Evolutionary conservation across 2,113 vertebrate genomes (phyloP).

Genomic region (Pagrus major): DNA sequence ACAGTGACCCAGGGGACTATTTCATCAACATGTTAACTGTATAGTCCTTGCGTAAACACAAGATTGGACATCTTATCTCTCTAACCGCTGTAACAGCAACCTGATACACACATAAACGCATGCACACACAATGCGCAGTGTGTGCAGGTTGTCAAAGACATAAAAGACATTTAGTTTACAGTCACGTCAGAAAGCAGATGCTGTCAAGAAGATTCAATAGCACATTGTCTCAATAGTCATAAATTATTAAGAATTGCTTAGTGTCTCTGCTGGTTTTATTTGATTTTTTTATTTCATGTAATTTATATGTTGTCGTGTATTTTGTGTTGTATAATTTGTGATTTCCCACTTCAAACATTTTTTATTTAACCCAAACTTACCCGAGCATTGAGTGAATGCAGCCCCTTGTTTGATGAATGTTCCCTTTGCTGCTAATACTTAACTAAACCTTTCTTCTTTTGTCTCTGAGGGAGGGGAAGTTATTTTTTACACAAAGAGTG

Average conservation of each 20-base stretch:
- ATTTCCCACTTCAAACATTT: conserved; percentile 32
- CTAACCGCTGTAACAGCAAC: conserved; percentile 70
- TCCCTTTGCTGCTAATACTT: conserved; percentile 62
- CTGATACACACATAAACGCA: conserved; percentile 26
- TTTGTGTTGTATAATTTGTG: conserved; percentile 46
- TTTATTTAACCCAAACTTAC: conserved; percentile 43
- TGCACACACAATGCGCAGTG: conserved; percentile 20
- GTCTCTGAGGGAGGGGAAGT: conserved; percentile 43
- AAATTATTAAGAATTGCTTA: conserved; percentile 6
- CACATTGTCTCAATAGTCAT: conserved; percentile 15
- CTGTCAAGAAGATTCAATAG: conserved; percentile 15
- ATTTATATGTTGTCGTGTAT: conserved; percentile 46
- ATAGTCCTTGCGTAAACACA: conserved; percentile 69
- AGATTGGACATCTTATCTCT: conserved; percentile 79
- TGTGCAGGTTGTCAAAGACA: conserved; percentile 42
- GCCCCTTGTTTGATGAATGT: conserved; percentile 60
- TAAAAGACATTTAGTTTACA: conserved; percentile 8
- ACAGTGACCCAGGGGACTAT: conserved; percentile 41
- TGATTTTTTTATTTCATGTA: conserved; percentile 14
- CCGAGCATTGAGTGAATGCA: conserved; percentile 64
- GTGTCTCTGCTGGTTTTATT: conserved; percentile 3
- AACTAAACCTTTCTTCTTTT: conserved; percentile 62
- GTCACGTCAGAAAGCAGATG: conserved; percentile 9
- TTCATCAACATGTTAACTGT: conserved; percentile 69
- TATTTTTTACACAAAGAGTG: conserved; percentile 44